Evolutionary conservation across 1,140 invertebrate genomes (phyloP).

Genomic region (Drosophila bipectinata): DNA sequence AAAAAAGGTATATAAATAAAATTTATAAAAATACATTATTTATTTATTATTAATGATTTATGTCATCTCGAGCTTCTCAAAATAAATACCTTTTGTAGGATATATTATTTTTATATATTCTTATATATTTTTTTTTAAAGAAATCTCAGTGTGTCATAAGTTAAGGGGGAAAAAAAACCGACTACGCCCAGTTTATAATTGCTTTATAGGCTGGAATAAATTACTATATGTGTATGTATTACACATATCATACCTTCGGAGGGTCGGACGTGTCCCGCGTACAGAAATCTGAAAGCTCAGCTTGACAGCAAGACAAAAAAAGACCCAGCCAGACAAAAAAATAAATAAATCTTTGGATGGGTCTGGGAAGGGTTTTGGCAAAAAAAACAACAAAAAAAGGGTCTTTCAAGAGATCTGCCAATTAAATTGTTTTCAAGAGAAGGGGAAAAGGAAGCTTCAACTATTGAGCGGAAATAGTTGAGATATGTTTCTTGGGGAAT

Average conservation of each 20-base stretch:
- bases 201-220: slow-evolving; percentile 69
- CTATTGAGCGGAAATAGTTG: slow-evolving; percentile 24
- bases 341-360: slow-evolving; percentile 1
- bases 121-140: slow-evolving; percentile 9
- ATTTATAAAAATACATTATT: too few relatives aligned
- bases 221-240: slow-evolving; percentile 30
- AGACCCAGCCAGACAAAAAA: background rate
- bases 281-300: slow-evolving; percentile 7
- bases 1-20: too few relatives aligned
- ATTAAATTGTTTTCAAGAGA: slow-evolving; percentile 5
- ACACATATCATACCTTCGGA: slow-evolving; percentile 35
- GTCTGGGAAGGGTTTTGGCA: slow-evolving; percentile 6
- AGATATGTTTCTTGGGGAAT: background rate
- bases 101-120: slow-evolving; percentile 8
- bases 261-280: slow-evolving; percentile 59
- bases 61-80: background rate
- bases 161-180: slow-evolving; percentile 5
- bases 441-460: slow-evolving; percentile 4
- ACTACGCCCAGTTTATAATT: slow-evolving; percentile 80
- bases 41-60: too few relatives aligned
- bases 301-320: slow-evolving; percentile 22
- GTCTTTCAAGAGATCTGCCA: background rate
- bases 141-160: slow-evolving; percentile 40
- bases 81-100: background rate
- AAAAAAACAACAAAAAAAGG: too few relatives aligned